These are phyloP conservation scores for Psilopsiagon aurifrons DNA, from an alignment of 2,113 vertebrate genomes.

Conservation along the genomic window DNA sequence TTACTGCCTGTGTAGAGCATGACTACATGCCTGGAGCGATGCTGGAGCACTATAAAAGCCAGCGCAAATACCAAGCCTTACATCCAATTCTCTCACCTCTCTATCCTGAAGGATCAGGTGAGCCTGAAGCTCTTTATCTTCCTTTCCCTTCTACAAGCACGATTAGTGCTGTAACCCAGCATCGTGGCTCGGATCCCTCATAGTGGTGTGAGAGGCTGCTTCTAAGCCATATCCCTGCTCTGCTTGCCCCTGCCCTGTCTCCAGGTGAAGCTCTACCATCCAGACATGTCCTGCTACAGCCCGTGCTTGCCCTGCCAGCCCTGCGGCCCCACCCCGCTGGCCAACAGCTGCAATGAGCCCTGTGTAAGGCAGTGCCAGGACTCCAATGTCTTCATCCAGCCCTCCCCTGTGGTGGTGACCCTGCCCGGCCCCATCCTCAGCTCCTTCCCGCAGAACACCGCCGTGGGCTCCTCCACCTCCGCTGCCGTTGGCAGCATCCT, in stretches of 20 bases:
- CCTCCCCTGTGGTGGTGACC: too few species aligned
- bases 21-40: neutral
- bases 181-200: neutral
- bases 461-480: too few species aligned
- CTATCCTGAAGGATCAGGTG: neutral
- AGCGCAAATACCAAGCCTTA: neutral
- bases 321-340: too few species aligned
- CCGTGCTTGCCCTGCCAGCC: too few species aligned
- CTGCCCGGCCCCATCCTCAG: too few species aligned
- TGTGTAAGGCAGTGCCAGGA: too few species aligned
- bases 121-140: neutral
- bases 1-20: neutral
- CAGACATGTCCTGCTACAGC: neutral
- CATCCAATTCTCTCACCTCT: neutral
- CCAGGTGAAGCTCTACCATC: neutral
- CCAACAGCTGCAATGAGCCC: too few species aligned
- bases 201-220: neutral
- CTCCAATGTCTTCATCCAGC: too few species aligned
- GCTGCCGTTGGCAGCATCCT: too few species aligned
- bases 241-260: neutral
- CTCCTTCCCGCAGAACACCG: too few species aligned
- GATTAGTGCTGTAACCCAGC: neutral
- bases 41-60: neutral
- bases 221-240: accelerated
- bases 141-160: neutral